These are phyloP conservation scores for Epinotia bilunana DNA, from an alignment of 2,888 invertebrate genomes.

Conservation along the genomic window DNA sequence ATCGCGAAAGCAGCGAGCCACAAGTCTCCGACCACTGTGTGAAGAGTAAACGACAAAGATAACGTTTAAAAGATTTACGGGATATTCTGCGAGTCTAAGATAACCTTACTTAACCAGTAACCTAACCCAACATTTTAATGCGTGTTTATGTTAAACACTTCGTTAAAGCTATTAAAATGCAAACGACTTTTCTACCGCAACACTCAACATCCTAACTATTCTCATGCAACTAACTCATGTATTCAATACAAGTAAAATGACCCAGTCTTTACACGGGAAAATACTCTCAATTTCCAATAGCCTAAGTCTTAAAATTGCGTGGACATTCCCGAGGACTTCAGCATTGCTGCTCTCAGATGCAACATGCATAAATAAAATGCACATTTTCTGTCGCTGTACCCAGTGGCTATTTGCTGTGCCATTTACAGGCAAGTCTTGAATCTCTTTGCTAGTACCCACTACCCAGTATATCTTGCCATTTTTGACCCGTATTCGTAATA, in stretches of 20 bases:
- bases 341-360: not conserved
- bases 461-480: too few relatives aligned
- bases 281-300: not conserved
- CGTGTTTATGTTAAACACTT: slow-evolving; percentile 37
- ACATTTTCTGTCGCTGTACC: not conserved
- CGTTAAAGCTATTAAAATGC: slow-evolving; percentile 37
- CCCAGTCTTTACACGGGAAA: not conserved
- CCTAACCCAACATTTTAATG: slow-evolving; percentile 20
- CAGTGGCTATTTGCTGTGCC: not conserved
- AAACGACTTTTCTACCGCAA: slow-evolving; percentile 27
- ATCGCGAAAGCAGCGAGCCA: too few relatives aligned
- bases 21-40: too few relatives aligned
- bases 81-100: not conserved
- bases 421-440: not conserved
- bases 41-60: not conserved
- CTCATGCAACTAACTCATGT: not conserved
- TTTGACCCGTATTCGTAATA: too few relatives aligned
- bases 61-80: not conserved
- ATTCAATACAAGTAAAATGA: not conserved
- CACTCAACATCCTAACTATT: not conserved
- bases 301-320: not conserved
- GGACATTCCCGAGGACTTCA: not conserved
- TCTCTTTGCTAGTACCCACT: too few relatives aligned
- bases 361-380: not conserved
- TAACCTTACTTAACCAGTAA: slow-evolving; percentile 17